Conservation (phyloP, 37 sponge, comb jelly and placozoan genomes). For the Amphimedon queenslandica region DNA sequence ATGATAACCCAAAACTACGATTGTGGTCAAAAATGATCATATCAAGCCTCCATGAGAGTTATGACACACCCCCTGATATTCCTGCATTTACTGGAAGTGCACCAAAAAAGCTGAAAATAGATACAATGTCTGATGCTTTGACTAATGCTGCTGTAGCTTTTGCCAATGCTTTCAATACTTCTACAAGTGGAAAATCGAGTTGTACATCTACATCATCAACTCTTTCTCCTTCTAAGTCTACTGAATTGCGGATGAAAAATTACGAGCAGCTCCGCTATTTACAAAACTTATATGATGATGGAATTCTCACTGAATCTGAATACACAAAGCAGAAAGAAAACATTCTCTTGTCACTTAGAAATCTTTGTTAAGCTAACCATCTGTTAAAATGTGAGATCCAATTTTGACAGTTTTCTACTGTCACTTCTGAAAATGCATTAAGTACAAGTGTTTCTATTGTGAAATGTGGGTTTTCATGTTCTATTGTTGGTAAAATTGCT, state of each 20-base stretch:
- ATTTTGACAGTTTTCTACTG: slow-evolving; percentile 8
- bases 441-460: too few species aligned
- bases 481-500: too few species aligned
- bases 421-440: too few species aligned
- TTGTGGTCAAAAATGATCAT: too few species aligned
- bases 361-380: not conserved
- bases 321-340: slow-evolving; percentile 21
- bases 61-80: too few species aligned
- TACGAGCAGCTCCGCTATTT: slow-evolving; percentile 36
- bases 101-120: too few species aligned
- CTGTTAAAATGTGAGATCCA: not conserved
- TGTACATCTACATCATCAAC: not conserved
- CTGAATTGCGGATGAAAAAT: slow-evolving; percentile 31
- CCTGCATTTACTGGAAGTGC: too few species aligned
- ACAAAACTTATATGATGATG: slow-evolving; percentile 38
- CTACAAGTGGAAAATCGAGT: not conserved
- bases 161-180: slow-evolving; percentile 1
- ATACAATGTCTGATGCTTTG: too few species aligned
- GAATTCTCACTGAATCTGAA: slow-evolving; percentile 16
- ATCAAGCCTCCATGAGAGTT: too few species aligned
- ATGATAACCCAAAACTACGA: too few species aligned
- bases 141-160: too few species aligned
- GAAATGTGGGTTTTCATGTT: too few species aligned
- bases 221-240: slow-evolving; percentile 24
- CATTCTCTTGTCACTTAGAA: slow-evolving; percentile 10